These are phyloP conservation scores for Pyrrhopygopsis socrates DNA, from an alignment of 2,888 invertebrate species.

Conservation along the genomic window DNA sequence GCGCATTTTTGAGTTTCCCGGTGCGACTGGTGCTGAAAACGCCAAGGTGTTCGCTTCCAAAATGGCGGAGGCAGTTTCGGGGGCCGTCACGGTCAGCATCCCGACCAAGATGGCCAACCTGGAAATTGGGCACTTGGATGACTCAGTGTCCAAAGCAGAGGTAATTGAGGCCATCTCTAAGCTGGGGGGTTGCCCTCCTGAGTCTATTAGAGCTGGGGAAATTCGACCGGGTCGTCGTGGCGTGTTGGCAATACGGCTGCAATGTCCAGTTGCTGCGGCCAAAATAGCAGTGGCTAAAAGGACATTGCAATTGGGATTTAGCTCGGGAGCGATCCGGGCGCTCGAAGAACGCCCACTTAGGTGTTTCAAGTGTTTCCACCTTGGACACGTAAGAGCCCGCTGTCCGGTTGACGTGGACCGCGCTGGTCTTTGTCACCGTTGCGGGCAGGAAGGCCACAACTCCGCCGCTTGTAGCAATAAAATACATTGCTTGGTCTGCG, in stretches of 20 bases:
- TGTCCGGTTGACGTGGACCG: background rate
- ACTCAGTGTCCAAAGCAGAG: constrained; percentile 28
- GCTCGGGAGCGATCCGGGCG: background rate
- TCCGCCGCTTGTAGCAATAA: background rate
- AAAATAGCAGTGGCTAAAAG: background rate
- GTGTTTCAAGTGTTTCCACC: background rate
- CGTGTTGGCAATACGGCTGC: background rate
- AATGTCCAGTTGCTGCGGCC: background rate
- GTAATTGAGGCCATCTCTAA: constrained; percentile 16
- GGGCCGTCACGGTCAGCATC: background rate
- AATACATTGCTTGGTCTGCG: background rate
- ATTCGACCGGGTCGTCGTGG: background rate
- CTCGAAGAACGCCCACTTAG: background rate
- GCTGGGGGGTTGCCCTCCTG: background rate
- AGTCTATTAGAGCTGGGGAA: constrained; percentile 21
- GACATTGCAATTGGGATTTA: background rate
- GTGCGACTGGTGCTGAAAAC: background rate
- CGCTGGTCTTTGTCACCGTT: background rate
- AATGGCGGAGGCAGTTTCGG: background rate
- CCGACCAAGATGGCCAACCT: background rate
- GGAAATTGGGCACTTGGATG: constrained; percentile 25
- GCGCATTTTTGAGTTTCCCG: background rate
- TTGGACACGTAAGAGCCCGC: background rate
- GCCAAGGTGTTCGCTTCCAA: constrained; percentile 4
- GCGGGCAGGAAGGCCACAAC: background rate